Conservation (phyloP, 2,113 vertebrate genomes). For the Sebastes schlegelii region DNA sequence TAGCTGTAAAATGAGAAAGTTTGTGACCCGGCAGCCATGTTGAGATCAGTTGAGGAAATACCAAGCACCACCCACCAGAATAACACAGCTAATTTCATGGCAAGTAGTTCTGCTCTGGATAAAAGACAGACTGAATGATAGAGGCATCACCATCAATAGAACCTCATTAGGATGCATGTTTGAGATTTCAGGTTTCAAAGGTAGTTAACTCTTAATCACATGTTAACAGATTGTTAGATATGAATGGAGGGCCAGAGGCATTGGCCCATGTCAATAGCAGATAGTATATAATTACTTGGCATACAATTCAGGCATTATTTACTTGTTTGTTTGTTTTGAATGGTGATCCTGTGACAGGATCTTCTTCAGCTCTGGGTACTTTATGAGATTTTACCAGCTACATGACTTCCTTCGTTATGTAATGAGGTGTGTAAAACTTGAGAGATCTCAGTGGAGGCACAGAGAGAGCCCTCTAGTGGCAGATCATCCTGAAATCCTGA, state of each 20-base stretch:
- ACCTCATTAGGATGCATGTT: not conserved
- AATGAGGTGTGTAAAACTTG: conserved; percentile 14
- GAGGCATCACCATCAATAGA: not conserved
- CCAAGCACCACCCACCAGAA: too few species aligned
- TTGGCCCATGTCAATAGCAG: not conserved
- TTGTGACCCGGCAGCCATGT: too few species aligned
- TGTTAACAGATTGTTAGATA: not conserved
- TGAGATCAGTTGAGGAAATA: too few species aligned
- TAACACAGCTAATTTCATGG: not conserved
- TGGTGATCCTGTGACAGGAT: not conserved
- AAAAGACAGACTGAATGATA: not conserved
- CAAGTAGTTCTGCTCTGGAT: not conserved
- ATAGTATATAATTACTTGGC: not conserved
- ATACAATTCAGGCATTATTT: not conserved
- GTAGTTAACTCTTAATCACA: not conserved
- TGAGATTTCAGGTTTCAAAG: not conserved
- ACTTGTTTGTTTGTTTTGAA: not conserved
- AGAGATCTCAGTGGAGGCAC: not conserved
- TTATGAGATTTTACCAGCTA: not conserved
- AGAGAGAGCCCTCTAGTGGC: conserved; percentile 55
- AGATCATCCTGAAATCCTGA: not conserved
- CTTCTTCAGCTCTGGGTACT: conserved; percentile 1
- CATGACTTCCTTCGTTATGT: conserved; percentile 40
- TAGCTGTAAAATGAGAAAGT: too few species aligned
- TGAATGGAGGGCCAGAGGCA: not conserved